Evolutionary conservation across 2,888 invertebrate species (phyloP), one percentile per base, ranked within the genome.

Genomic region (Malachius bipustulatus): DNA sequence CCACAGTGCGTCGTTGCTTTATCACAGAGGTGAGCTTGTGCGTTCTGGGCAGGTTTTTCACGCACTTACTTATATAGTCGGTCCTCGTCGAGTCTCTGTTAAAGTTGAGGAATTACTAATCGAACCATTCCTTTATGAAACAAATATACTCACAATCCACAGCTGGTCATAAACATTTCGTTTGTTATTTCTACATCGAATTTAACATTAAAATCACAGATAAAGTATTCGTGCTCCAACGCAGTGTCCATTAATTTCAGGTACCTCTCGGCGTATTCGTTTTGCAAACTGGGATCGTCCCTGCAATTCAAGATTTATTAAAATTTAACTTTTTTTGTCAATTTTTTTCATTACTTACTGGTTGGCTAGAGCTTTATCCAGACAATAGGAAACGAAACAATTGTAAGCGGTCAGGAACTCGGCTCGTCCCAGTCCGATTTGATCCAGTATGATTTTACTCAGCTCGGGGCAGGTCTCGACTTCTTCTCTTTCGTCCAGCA

Each of bases 171-270:
- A 37, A 62, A 52, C 45, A 54, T 52, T 38, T 59, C 55, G 32
- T 59, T 51, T 34, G 58, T 57, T 34, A 35, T 42, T 9, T 51
- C 51, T n/a, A 62, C 46, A 24, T 49, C 49, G 44, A 59, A 52
- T 11, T 50, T 46, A 33, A 47, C 44, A 41, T 62, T 51, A 45
- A 60, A 63, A 54, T 62, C 61, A 42, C 51, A 55, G 41, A 62
- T 55, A 49, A 63, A 63, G 37, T 55, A 53, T 34, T 61, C 60
- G 39, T 61, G 56, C 38, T 61, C 61, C 32, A 61, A 43, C 6
- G 57, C 53, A 13, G 50, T 43, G 8, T 51, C 52, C 32, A 62
- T 47, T 14, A 60, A 36, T 38, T 50, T 50, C 27, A 62, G 44
- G 41, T 60, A 63, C 31, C 44, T 45, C 38, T 62, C 61, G 4